Evolutionary conservation across 2,113 vertebrate genomes (phyloP).

Genomic region (Halcyon malimbica): DNA sequence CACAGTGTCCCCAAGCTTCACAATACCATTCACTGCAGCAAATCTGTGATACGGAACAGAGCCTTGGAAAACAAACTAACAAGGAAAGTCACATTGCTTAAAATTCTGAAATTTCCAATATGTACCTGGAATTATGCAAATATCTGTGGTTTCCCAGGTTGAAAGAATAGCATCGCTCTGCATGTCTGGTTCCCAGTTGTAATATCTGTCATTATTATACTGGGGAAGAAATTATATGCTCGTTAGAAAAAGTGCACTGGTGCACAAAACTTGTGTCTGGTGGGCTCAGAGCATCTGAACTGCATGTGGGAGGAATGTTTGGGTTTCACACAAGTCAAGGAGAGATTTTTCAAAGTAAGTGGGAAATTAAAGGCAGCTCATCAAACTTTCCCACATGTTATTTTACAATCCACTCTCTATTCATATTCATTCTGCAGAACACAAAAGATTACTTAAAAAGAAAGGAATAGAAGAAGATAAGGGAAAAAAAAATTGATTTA

Average conservation of each 20-base stretch:
- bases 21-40: neutral
- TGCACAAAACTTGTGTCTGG: neutral
- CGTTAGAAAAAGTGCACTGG: neutral
- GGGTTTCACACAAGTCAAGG: neutral
- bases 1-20: neutral
- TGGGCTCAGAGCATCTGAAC: neutral
- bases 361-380: slow-evolving; percentile 8
- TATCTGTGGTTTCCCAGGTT: neutral
- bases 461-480: neutral
- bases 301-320: neutral
- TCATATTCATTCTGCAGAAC: neutral
- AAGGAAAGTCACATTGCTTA: neutral
- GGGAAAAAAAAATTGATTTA: neutral
- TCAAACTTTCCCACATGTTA: slow-evolving; percentile 4
- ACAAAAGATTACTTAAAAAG: neutral
- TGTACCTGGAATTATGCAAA: slow-evolving; percentile 3
- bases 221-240: neutral
- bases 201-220: neutral
- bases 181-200: neutral
- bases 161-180: neutral
- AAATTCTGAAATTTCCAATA: neutral
- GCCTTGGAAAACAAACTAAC: neutral
- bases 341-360: slow-evolving; percentile 1
- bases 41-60: neutral
- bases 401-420: neutral